Evolutionary conservation across 2,113 vertebrate genomes (phyloP).

Genomic region (Nyctibius bracteatus): DNA sequence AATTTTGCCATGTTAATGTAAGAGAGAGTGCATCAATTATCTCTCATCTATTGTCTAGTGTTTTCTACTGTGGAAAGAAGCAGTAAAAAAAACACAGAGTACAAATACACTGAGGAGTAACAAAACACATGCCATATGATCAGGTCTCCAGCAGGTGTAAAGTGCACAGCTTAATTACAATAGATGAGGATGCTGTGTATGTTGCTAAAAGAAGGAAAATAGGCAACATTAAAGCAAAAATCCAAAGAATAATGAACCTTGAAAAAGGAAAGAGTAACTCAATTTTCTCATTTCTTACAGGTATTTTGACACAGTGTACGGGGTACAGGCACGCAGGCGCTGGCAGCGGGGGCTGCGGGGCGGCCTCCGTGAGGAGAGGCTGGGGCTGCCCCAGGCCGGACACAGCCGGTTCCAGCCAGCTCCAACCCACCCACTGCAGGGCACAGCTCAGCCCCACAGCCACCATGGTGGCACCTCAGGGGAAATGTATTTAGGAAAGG

Average conservation of each 20-base stretch:
- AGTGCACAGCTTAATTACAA: accelerated
- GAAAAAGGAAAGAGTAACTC: neutral
- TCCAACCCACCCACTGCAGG: accelerated
- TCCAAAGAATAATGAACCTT: neutral
- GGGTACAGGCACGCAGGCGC: accelerated
- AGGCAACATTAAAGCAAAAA: neutral
- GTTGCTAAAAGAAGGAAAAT: neutral
- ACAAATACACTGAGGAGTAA: neutral
- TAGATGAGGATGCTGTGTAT: neutral
- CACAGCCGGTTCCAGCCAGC: neutral
- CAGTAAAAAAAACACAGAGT: neutral
- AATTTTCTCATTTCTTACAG: neutral
- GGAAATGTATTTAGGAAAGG: neutral
- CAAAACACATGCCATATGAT: accelerated
- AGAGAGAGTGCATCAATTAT: neutral
- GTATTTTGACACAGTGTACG: neutral
- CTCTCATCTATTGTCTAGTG: neutral
- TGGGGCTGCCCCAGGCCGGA: neutral
- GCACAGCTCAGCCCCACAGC: accelerated
- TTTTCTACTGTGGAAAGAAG: neutral
- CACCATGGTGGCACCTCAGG: accelerated
- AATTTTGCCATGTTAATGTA: neutral
- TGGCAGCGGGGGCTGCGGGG: accelerated
- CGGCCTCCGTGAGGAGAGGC: accelerated
- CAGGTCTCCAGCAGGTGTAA: neutral